Percentiles rank a stretch among this genome's conserved stretches.
Evolutionary conservation across 2,113 vertebrate species (phyloP).

Genomic region (Excalfactoria chinensis): DNA sequence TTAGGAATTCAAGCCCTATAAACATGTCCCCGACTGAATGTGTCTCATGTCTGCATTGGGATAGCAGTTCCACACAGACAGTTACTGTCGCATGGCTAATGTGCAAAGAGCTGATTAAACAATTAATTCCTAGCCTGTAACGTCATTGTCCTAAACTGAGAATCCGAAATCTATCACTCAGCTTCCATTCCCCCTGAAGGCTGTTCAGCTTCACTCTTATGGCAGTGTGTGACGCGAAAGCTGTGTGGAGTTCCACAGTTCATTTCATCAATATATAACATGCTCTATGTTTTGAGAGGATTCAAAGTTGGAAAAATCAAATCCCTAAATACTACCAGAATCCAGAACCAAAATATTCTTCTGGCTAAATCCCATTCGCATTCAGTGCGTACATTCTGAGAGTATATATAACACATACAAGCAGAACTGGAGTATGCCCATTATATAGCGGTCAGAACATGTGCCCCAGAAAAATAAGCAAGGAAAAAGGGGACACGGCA

Average conservation of each 20-base stretch:
- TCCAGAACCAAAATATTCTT: constrained; percentile 3
- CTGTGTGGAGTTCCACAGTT: not conserved
- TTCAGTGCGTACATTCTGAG: not conserved
- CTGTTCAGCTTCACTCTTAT: not conserved
- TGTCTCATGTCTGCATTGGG: not conserved
- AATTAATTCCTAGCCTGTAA: constrained; percentile 21
- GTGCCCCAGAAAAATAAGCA: constrained; percentile 28
- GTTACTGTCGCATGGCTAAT: not conserved
- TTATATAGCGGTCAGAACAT: not conserved
- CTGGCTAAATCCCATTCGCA: not conserved
- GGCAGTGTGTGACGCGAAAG: not conserved
- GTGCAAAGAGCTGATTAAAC: not conserved
- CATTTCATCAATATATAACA: not conserved
- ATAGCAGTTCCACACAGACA: not conserved
- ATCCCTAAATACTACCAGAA: not conserved
- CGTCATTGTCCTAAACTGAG: not conserved
- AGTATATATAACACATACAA: not conserved
- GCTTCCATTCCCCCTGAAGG: constrained; percentile 9
- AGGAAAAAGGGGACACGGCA: not conserved
- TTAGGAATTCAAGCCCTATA: not conserved
- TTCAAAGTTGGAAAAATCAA: not conserved
- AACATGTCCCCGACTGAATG: not conserved
- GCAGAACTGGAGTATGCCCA: not conserved
- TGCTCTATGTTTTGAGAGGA: not conserved
- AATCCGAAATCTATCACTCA: constrained; percentile 5